phyloP scores from a whole-genome alignment of 2,113 vertebrate species.

The Pandion haliaetus region DNA sequence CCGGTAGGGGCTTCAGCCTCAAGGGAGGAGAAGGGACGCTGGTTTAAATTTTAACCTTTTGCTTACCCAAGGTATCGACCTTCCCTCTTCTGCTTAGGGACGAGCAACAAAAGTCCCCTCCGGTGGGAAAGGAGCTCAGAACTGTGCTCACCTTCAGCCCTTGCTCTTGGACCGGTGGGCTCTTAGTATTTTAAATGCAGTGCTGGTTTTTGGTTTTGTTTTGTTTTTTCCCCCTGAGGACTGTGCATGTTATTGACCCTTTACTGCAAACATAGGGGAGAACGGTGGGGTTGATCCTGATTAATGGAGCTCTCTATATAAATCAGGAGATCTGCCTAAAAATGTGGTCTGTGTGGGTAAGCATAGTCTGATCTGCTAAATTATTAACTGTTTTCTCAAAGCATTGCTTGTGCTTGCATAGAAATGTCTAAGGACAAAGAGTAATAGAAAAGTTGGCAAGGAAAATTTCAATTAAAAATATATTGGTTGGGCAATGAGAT shows the following conservation, averaged over 20 bases:
- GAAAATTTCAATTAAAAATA: background rate
- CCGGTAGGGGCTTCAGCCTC: background rate
- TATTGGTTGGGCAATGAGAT: accelerated
- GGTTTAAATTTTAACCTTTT: background rate
- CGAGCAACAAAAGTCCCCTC: background rate
- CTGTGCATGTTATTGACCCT: background rate
- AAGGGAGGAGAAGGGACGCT: background rate
- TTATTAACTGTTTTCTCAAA: background rate
- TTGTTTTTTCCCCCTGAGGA: background rate
- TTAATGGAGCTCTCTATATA: background rate
- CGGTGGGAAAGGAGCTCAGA: accelerated
- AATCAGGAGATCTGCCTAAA: background rate
- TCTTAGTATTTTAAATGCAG: background rate
- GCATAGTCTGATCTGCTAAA: background rate
- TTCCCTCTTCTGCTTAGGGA: background rate
- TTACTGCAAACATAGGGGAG: accelerated
- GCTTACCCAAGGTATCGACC: background rate
- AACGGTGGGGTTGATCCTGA: background rate
- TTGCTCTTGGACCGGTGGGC: background rate
- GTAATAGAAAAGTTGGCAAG: background rate
- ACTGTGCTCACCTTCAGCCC: background rate
- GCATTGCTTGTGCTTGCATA: background rate
- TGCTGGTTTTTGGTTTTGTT: background rate
- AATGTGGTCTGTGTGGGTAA: constrained; percentile 16
- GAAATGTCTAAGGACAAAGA: background rate